These are phyloP conservation scores for Apostichopus japonicus DNA, from an alignment of 35 echinoderm and acorn worm genomes.

Conservation along the genomic window DNA sequence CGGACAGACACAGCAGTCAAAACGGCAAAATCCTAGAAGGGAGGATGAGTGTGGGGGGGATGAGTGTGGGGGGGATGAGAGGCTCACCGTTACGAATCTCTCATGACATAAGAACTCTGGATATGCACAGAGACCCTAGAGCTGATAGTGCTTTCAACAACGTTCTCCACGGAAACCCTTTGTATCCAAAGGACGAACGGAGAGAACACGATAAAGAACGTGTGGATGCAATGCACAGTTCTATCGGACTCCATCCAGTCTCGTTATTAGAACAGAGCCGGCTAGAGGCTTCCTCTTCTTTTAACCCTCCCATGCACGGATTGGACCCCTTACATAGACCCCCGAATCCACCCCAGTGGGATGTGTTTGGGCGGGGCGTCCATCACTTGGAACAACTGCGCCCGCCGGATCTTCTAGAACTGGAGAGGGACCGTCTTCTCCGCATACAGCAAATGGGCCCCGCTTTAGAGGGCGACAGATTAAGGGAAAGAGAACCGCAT, in stretches of 20 bases:
- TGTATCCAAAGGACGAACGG: conserved; percentile 68
- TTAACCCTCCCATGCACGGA: conserved; percentile 67
- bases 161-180: conserved; percentile 69
- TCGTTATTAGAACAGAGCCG: conserved; percentile 77
- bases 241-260: conserved; percentile 57
- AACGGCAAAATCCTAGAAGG: conserved; percentile 54
- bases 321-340: conserved; percentile 45
- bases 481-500: conserved; percentile 84
- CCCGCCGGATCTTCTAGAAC: conserved; percentile 64
- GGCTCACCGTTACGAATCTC: conserved; percentile 22
- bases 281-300: conserved; percentile 58
- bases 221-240: conserved; percentile 43
- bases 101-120: conserved; percentile 43
- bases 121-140: conserved; percentile 51
- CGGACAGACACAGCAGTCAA: conserved; percentile 41
- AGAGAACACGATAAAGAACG: conserved; percentile 69
- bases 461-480: conserved; percentile 73
- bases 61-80: conserved; percentile 40
- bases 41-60: conserved; percentile 28
- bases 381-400: conserved; percentile 62
- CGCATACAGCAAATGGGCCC: conserved; percentile 83
- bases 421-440: conserved; percentile 83
- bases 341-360: conserved; percentile 61
- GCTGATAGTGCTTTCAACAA: conserved; percentile 92
- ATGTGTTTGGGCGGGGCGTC: conserved; percentile 66